Evolutionary conservation across 2,888 invertebrate species (phyloP).

Genomic region (Aethes cnicana): DNA sequence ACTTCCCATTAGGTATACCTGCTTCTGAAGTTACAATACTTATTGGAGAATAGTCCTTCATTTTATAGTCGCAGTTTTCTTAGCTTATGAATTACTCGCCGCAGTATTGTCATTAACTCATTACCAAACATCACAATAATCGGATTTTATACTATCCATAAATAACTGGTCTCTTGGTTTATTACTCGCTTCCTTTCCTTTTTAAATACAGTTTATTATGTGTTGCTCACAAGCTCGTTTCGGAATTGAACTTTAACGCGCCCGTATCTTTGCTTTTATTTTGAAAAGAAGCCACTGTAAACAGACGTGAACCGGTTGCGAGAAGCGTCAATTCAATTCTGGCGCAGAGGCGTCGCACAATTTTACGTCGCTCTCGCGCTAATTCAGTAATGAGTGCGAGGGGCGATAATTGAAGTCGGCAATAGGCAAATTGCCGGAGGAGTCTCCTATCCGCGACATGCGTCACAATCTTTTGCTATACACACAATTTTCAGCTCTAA

Average conservation of each 20-base stretch:
- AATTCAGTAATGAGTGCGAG: conserved; percentile 80
- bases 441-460: conserved; percentile 58
- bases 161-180: conserved; percentile 36
- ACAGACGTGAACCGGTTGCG: conserved; percentile 57
- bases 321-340: conserved; percentile 57
- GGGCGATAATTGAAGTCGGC: conserved; percentile 80
- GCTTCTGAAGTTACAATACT: too few species aligned
- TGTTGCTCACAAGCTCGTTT: conserved; percentile 24
- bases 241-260: conserved; percentile 18
- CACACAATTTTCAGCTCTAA: conserved; percentile 47
- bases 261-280: conserved; percentile 22
- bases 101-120: conserved; percentile 56
- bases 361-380: conserved; percentile 73
- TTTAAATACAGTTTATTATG: conserved; percentile 26
- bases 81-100: conserved; percentile 47
- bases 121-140: conserved; percentile 45
- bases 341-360: conserved; percentile 71
- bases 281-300: conserved; percentile 36
- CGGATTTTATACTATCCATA: conserved; percentile 39
- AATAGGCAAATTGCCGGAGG: conserved; percentile 79
- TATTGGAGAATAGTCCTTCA: too few species aligned
- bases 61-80: conserved; percentile 52
- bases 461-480: conserved; percentile 39
- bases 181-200: conserved; percentile 33
- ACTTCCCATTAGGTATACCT: too few species aligned